Base-by-base conservation (phyloP, 2,888 invertebrate species). In the Macrophya annulata region DNA sequence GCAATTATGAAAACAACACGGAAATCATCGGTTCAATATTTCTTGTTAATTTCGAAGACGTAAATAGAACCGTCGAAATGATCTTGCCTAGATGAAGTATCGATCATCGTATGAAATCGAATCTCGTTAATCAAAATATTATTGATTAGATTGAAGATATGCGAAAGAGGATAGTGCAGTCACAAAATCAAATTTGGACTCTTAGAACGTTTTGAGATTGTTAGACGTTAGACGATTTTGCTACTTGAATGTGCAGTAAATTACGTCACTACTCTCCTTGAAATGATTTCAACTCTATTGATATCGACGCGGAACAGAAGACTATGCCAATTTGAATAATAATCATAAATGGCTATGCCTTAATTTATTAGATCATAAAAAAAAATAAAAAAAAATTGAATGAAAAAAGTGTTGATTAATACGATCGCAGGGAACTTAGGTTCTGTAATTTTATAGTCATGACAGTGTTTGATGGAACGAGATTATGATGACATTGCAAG, bases 371-470 rank as follows among this genome's bases (percentile, higher is more conserved):
- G 15, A 4, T 31, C 3, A 12, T 31, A 2, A 31, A 31, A 31
- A 31, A 31, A 31, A 31, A 31, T 68, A 37, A 15, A 37, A 21
- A 12, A 25, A 21, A 45, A 45, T 9, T 25, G n/a, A 45, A 21
- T 43, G 74, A 74, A 74, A 45, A 45, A 74, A 31, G 45, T 12
- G 25, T 8, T 71, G 40, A 71, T 40, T 37, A 45, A 43, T 74
- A n/a, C 4, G 68, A 68, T 37, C 37, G 15, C 74, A 45, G 45
- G 40, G 45, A 74, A 12, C 43, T 45, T 15, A 43, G 10, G 40
- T 45, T 45, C 21, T 25, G n/a, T n/a, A 74, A 45, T 74, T 74
- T 45, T 45, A 74, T 21, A 74, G 21, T 74, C 37, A 37, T 37
- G 37, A 37, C 45, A 45, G 45, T 74, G 25, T 74, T 45, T n/a